Conservation (phyloP, 2,797 vertebrate genomes). For the Brotogeris chrysoptera region DNA sequence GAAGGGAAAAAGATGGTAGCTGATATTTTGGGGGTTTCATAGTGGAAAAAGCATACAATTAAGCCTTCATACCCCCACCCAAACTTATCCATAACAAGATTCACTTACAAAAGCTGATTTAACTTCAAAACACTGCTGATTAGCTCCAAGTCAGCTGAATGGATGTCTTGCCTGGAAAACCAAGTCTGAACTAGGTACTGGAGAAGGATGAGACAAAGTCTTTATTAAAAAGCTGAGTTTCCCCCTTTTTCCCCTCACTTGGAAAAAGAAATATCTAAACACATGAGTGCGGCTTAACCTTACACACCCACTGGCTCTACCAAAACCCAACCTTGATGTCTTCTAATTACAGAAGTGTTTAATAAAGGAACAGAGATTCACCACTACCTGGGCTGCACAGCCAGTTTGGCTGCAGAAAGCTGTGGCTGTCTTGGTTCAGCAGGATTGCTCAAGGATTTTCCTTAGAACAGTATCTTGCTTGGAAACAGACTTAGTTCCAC, state of each 20-base stretch:
- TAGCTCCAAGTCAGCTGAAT: background rate
- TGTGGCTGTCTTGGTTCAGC: background rate
- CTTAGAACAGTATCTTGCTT: background rate
- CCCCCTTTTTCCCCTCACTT: fast-evolving
- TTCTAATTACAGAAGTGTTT: background rate
- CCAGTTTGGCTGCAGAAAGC: background rate
- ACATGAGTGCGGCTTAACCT: background rate
- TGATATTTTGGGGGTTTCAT: background rate
- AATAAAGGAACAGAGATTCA: background rate
- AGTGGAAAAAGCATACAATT: background rate
- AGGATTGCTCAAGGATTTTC: background rate
- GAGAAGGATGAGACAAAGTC: background rate
- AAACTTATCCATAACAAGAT: background rate
- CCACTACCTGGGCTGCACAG: background rate
- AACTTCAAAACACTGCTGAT: background rate
- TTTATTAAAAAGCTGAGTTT: background rate
- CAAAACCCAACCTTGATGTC: background rate
- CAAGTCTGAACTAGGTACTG: background rate
- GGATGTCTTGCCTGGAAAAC: background rate
- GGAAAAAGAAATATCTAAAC: background rate
- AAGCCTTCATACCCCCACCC: background rate
- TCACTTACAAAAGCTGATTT: background rate
- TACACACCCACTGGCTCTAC: background rate
- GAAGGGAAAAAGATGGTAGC: background rate
- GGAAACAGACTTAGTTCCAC: background rate